Base-by-base conservation (phyloP, 1,140 invertebrate genomes). In the Rhopalosiphum padi region DNA sequence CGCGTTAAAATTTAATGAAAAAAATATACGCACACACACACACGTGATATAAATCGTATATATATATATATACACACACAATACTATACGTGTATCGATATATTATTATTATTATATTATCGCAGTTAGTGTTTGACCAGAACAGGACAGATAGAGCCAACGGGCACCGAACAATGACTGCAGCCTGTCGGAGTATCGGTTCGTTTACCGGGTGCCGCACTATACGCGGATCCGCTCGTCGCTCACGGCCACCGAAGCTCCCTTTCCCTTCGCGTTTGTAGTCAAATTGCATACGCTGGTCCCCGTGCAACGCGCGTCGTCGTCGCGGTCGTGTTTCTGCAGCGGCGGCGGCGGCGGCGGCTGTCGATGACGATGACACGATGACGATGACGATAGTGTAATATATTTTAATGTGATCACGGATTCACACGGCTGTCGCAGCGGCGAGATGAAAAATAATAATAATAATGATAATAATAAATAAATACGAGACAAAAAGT, bases 121-220 rank as follows among this genome's bases (percentile, higher is more conserved):
- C n/a, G 60, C 60, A 77, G 60, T 77, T 77, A 77, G 15, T 46
- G 4, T 41, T 21, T 25, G 30, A 88, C 48, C 48, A 51, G 87
- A 55, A 55, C 87, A 22, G 87, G 37, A 43, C 87, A 25, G 87
- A 68, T 30, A 43, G 89, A 90, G 89, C 89, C 89, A 68, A 90
- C 89, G 89, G 89, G 89, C 89, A 90, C 89, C 89, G 89, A 90
- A 90, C 89, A 90, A 90, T 90, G 89, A 90, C 89, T 90, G 89
- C 60, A 77, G 35, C 37, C 60, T n/a, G n/a, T n/a, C n/a, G 60
- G 60, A 77, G 60, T 25, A 55, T 55, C 89, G 25, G 89, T 41
- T 41, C 53, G 89, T 90, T 90, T 90, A 2, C 37, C 89, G 89
- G 55, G 89, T 89, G 88, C 51, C 85, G 2, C 41, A 46, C 85